Conservation (phyloP, 2,113 vertebrate genomes). For the Casuarius casuarius region DNA sequence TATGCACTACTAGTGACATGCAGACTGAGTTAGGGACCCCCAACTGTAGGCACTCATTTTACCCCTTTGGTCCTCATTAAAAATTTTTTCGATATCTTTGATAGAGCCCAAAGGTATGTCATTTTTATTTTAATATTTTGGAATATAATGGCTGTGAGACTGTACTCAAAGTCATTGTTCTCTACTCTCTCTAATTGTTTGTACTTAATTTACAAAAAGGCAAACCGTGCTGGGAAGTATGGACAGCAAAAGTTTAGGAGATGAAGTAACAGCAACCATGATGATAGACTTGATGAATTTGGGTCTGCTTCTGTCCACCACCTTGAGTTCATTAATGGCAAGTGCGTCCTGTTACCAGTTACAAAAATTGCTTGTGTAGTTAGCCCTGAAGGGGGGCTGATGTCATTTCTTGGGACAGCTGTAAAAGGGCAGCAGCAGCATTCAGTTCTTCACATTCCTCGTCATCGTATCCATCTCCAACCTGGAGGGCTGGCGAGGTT, state of each 20-base stretch:
- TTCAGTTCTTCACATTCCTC: not conserved
- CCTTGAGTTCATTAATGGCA: not conserved
- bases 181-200: not conserved
- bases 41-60: accelerated
- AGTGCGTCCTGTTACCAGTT: not conserved
- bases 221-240: accelerated
- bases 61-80: not conserved
- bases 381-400: not conserved
- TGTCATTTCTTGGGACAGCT: constrained; percentile 14
- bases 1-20: not conserved
- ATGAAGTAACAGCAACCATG: not conserved
- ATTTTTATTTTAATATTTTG: not conserved
- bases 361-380: not conserved
- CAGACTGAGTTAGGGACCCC: not conserved
- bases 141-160: not conserved
- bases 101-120: accelerated
- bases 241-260: not conserved
- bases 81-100: not conserved
- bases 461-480: not conserved
- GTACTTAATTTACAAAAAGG: not conserved
- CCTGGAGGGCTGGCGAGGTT: not conserved
- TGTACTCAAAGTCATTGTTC: not conserved
- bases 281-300: not conserved
- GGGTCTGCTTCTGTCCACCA: not conserved
- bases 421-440: not conserved